A percentile compares a stretch with the other conserved stretches of the same genome.
Evolutionary conservation across 2,797 vertebrate genomes (phyloP).

Genomic region (Labeo calbasu): DNA sequence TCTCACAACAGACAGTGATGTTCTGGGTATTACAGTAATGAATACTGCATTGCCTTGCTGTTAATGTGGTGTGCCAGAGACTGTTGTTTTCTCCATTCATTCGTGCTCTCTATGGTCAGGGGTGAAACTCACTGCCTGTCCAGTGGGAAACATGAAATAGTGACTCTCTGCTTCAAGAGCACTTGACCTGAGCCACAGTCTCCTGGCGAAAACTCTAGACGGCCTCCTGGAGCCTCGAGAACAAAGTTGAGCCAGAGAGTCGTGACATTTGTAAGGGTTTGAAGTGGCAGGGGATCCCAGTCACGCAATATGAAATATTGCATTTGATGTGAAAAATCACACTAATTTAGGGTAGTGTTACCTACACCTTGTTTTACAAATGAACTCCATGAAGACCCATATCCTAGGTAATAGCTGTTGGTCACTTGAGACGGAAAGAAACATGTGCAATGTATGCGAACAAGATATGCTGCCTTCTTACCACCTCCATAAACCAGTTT

Average conservation of each 20-base stretch:
- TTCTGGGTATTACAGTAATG: constrained; percentile 27
- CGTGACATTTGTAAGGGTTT: constrained; percentile 8
- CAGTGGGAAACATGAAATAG: constrained; percentile 25
- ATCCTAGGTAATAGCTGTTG: not conserved
- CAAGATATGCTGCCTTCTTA: not conserved
- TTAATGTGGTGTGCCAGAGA: constrained; percentile 22
- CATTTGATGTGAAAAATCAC: constrained; percentile 5
- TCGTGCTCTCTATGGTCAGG: constrained; percentile 20
- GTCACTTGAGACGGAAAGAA: constrained; percentile 8
- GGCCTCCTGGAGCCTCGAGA: not conserved
- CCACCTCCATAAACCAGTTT: not conserved
- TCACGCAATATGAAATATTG: not conserved
- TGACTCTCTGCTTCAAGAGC: constrained; percentile 23
- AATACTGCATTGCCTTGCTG: constrained; percentile 40
- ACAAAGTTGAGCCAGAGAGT: constrained; percentile 18
- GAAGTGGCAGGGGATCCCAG: not conserved
- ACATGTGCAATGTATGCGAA: not conserved
- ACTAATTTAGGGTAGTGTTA: constrained; percentile 26
- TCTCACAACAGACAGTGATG: constrained; percentile 27
- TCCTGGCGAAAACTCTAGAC: constrained; percentile 20
- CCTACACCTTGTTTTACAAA: constrained; percentile 16
- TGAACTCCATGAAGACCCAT: constrained; percentile 13
- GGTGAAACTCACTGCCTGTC: constrained; percentile 20
- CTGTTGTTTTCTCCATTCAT: constrained; percentile 35
- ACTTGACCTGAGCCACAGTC: constrained; percentile 34